Percentiles rank a stretch among this genome's conserved stretches.
Conservation (phyloP, 1,140 invertebrate genomes). For the Hylaeus anthracinus region DNA sequence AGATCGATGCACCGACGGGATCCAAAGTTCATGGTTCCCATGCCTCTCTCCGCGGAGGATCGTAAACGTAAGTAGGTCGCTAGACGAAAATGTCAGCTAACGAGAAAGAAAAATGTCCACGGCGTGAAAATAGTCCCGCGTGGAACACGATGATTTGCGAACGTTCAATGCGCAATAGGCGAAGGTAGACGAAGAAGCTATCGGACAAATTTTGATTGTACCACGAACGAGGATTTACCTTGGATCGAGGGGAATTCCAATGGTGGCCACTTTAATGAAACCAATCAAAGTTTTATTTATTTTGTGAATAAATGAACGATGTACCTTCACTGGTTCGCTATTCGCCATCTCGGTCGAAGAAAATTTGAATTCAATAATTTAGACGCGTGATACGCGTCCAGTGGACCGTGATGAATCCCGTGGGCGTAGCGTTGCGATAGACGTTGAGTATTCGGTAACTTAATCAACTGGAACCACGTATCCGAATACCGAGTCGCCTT, state of each 20-base stretch:
- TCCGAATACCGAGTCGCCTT: background rate
- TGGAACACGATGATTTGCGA: no score
- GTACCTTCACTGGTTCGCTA: no score
- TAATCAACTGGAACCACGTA: no score
- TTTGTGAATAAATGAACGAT: no score
- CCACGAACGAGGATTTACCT: no score
- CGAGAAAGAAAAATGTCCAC: background rate
- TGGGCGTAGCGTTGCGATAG: background rate
- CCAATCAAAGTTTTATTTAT: no score
- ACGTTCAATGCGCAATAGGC: no score
- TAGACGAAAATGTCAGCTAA: constrained; percentile 11
- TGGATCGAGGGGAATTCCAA: no score
- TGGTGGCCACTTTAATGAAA: no score
- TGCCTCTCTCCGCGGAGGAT: constrained; percentile 14
- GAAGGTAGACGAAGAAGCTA: no score
- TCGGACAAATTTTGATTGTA: no score
- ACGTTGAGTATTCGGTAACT: background rate
- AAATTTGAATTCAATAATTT: background rate
- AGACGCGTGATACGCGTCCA: background rate
- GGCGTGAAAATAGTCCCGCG: background rate
- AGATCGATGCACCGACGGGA: constrained; percentile 18
- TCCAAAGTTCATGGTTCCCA: constrained; percentile 32
- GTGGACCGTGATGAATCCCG: background rate
- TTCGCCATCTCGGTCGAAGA: no score
- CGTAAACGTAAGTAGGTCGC: constrained; percentile 13